Conservation (phyloP, 2,888 invertebrate species). For the Eupithecia vulgata region DNA sequence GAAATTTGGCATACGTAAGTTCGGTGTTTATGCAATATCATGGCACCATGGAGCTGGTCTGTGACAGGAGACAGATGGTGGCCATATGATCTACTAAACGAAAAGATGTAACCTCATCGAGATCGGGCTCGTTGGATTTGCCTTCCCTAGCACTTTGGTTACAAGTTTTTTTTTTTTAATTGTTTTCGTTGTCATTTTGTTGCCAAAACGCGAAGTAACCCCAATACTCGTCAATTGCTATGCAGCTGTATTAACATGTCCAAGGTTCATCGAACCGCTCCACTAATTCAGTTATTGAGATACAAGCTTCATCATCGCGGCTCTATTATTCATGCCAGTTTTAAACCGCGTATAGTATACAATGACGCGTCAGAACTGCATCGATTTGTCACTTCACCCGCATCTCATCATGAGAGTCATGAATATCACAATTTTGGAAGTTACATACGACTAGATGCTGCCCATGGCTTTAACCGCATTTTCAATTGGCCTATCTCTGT, state of each 20-base stretch:
- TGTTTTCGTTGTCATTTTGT: neutral
- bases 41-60: too few relatives aligned
- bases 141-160: too few relatives aligned
- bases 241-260: slow-evolving; percentile 2
- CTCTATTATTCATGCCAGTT: slow-evolving; percentile 75
- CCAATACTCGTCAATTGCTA: neutral
- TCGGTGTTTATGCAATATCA: too few relatives aligned
- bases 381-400: slow-evolving; percentile 50
- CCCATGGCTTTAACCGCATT: too few relatives aligned
- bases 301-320: slow-evolving; percentile 64
- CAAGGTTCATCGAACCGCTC: slow-evolving; percentile 30
- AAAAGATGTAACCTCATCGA: too few relatives aligned
- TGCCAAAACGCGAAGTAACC: neutral
- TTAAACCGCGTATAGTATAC: slow-evolving; percentile 35
- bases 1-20: too few relatives aligned
- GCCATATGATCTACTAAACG: too few relatives aligned
- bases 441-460: neutral
- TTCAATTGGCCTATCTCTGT: too few relatives aligned
- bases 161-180: too few relatives aligned
- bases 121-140: too few relatives aligned
- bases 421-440: neutral
- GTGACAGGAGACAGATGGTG: too few relatives aligned
- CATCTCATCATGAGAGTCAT: slow-evolving; percentile 38
- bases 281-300: slow-evolving; percentile 36
- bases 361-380: slow-evolving; percentile 44